Conservation (phyloP, 2,888 invertebrate species). For the Pyrrhosoma nymphula region DNA sequence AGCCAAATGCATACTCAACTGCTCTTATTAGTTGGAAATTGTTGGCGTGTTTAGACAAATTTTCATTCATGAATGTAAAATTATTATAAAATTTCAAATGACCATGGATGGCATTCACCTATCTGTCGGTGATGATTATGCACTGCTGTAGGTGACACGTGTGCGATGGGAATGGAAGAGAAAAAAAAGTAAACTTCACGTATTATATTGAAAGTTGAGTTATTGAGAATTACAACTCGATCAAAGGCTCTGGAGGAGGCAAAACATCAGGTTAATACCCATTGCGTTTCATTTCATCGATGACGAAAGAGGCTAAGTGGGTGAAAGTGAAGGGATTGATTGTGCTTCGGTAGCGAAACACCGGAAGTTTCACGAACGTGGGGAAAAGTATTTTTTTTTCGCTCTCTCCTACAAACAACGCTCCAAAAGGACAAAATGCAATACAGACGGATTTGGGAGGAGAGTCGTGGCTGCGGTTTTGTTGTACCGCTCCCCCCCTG, state of each 20-base stretch:
- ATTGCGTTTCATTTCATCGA: not conserved
- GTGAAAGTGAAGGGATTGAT: not conserved
- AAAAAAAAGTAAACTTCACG: no score
- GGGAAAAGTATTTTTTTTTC: not conserved
- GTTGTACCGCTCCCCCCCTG: not conserved
- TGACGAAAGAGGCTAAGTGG: not conserved
- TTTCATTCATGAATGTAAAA: no score
- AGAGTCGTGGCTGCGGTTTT: constrained; percentile 37
- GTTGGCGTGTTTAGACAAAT: no score
- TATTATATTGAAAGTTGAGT: not conserved
- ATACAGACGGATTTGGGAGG: not conserved
- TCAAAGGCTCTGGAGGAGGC: not conserved
- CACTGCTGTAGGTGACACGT: no score
- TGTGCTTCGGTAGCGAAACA: not conserved
- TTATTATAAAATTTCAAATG: no score
- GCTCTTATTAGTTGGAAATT: no score
- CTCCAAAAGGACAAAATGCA: not conserved
- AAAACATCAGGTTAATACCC: not conserved
- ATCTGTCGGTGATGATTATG: no score
- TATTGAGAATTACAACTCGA: not conserved
- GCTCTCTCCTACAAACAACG: not conserved
- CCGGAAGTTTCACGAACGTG: not conserved
- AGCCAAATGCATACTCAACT: no score
- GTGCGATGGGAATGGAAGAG: no score
- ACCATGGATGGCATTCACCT: no score